Evolutionary conservation across 2,888 invertebrate genomes (phyloP), one percentile per base, ranked within the genome.

Genomic region (Eristalis intricaria): DNA sequence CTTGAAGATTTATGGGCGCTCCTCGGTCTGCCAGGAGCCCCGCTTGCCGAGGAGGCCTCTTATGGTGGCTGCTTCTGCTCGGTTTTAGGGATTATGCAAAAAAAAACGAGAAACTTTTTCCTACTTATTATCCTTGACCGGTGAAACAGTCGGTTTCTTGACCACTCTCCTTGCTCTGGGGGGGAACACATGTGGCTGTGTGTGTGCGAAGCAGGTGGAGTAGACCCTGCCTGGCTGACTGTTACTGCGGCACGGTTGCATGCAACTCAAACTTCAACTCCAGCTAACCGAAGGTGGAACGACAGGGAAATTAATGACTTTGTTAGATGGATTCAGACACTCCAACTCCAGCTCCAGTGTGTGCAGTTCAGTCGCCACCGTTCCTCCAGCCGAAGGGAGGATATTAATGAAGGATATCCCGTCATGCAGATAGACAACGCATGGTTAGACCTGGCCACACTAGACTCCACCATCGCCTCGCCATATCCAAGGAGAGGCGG

Each of bases 351-450:
- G 5, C 32, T 32, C 32, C 32, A 32, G 32, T 32, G 32, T 29
- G 43, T 8, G 19, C 8, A 19, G 50, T n/a, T 19, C 43, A 32
- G 32, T 8, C 8, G 7, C 1, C n/a, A n/a, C n/a, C 7, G 4
- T 15, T 19, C 19, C 10, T 19, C 19, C 8, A 8, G 19, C 50
- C 7, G 50, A 1, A 43, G 50, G 40, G 73, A 75, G 87, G 79
- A 87, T 87, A 87, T 87, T 87, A 87, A 87, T 87, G 87, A 87
- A 87, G 87, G 79, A 87, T 84, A 80, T 87, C 84, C 87, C 80
- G 71, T 79, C 79, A 83, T 87, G 87, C 87, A 84, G 87, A 79
- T 87, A 79, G 71, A 83, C 50, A 50, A 50, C 83, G 83, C 75
- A 82, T 82, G 77, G 58, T 40, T 65, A 56, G 75, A 40, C 65